Evolutionary conservation across 2,888 invertebrate genomes (phyloP).

Genomic region (Cremastobaeus sp.): DNA sequence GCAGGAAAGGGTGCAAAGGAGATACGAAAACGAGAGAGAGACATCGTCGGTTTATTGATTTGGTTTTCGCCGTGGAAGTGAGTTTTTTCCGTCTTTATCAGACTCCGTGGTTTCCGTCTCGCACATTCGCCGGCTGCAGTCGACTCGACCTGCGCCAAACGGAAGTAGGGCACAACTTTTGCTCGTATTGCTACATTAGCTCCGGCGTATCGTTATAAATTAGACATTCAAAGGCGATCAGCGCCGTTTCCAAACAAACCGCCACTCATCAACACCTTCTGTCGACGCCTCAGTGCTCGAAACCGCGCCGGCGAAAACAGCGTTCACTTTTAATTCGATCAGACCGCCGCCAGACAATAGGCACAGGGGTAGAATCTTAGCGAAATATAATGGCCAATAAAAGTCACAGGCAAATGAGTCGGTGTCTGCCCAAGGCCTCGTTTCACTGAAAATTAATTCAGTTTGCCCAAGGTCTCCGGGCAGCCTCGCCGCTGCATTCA

Average conservation of each 20-base stretch:
- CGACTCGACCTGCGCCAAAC: slow-evolving; percentile 47
- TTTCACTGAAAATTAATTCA: too few species aligned
- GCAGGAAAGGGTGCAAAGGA: slow-evolving; percentile 58
- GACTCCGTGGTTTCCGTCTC: slow-evolving; percentile 52
- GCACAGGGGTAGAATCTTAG: too few species aligned
- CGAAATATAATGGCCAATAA: slow-evolving; percentile 46
- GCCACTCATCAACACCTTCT: neutral
- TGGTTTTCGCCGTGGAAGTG: slow-evolving; percentile 71
- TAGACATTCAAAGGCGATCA: slow-evolving; percentile 34
- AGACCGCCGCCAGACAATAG: too few species aligned
- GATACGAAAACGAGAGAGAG: slow-evolving; percentile 66
- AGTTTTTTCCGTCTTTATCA: slow-evolving; percentile 66
- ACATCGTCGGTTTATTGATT: slow-evolving; percentile 73
- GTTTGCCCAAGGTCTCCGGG: slow-evolving; percentile 62
- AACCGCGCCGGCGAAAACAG: neutral
- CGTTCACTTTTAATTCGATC: too few species aligned
- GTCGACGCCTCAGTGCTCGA: too few species aligned
- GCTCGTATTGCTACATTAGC: slow-evolving; percentile 49
- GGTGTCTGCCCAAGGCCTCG: slow-evolving; percentile 67
- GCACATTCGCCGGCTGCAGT: slow-evolving; percentile 39
- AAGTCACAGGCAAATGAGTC: slow-evolving; percentile 65
- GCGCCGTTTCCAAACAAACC: slow-evolving; percentile 7
- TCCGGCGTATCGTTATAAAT: slow-evolving; percentile 38
- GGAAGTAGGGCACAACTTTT: slow-evolving; percentile 56
- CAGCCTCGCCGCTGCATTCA: slow-evolving; percentile 57